Base-by-base conservation (phyloP, 1,140 invertebrate genomes). In the Cotesia glomerata region DNA sequence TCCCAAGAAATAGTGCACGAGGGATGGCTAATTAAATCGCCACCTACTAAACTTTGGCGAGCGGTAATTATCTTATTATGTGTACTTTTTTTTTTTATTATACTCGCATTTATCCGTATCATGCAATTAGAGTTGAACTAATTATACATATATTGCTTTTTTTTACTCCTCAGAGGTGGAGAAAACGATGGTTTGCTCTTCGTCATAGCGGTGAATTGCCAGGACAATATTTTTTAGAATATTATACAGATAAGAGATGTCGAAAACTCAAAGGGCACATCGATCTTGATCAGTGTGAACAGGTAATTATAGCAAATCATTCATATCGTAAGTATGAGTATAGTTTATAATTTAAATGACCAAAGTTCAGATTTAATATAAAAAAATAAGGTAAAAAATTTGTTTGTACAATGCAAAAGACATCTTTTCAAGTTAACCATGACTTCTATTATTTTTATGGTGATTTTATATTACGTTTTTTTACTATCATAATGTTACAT, bases 271-370 rank as follows among this genome's bases (percentile, higher is more conserved):
- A 98, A 87, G 96, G 97, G 74, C 91, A 91, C 74, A 97, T 98
- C 73, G 94, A 98, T 90, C 89, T 98, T 76, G 95, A 97, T 89
- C 93, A 97, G 82, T 98, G 96, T 87, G 95, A 97, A 88, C 95
- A 98, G 90, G 96, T 95, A 88, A 80, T 45, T 45, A 45, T 45
- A 9, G 7, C 5, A 45, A 45, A 45, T 45, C 11, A 45, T 45
- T 45, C 3, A 9, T 9, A 9, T 45, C 11, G 11, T 39, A 39
- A 39, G 7, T 45, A 9, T 45, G 7, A n/a, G 62, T 7, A 13
- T 11, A 62, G 59, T 77, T 16, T 59, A 56, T 69, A 59, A 68
- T 18, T 58, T 74, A 65, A 39, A 58, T 9, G 58, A 13, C 54
- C 26, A 39, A 66, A 16, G 8, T 51, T n/a, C 26, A n/a, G 4